Evolutionary conservation across 2,888 invertebrate species (phyloP), one percentile per base, ranked within the genome.

Genomic region (Bembecia ichneumoniformis): DNA sequence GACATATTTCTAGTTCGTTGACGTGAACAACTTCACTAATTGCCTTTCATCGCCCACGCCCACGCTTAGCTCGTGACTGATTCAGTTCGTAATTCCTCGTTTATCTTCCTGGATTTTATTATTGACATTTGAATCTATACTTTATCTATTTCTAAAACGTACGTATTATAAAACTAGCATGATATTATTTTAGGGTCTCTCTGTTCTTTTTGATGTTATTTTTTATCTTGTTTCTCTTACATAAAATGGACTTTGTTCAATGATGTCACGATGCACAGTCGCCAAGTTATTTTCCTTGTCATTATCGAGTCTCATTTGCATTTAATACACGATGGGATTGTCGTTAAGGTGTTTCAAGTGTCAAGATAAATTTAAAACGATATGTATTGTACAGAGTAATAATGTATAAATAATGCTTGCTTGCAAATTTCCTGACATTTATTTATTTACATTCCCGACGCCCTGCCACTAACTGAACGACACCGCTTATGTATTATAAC

Each of bases 391-490:
- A 62, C 28, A 28, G 28, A 28, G 28, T 28, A 28, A 28, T 28
- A 28, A 28, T 28, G 28, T 5, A 45, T 68, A 64, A 61, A 63
- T 68, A 71, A 71, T 77, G 84, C 82, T 82, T 83, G 86, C 82
- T 82, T 86, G 74, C 69, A 66, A 71, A 68, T 68, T 68, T 64
- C 63, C 50, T 44, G 44, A 69, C 56, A 28, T 57, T 62, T 70
- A 46, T 64, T 70, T 67, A 81, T 80, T 77, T 71, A 82, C 78
- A 81, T 72, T 71, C 74, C 77, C 64, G 70, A 72, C 79, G 82
- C 82, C 86, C 82, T 87, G 87, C 84, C 86, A 87, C 86, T 87
- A 87, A 87, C 86, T 82, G 71, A 78, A 77, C 65, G 75, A 72
- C 81, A 84, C 82, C 63, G 86, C 87, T 86, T 87, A 71, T 75